These are phyloP conservation scores for Cydia pomonella DNA, from an alignment of 1,140 invertebrate species.

Conservation along the genomic window DNA sequence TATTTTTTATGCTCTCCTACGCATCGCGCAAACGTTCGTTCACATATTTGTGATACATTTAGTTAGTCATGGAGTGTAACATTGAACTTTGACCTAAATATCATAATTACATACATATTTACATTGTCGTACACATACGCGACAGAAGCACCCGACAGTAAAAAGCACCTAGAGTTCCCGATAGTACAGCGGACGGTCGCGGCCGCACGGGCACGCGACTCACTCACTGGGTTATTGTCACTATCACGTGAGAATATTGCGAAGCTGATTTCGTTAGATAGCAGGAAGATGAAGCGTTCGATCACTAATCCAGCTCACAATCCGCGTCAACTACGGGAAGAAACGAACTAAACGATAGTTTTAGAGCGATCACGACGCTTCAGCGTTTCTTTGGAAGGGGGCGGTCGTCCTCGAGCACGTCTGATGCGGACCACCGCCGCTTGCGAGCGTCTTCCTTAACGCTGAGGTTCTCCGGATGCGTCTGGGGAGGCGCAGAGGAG, in stretches of 20 bases:
- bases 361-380: slow-evolving; percentile 38
- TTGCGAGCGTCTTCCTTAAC: slow-evolving; percentile 81
- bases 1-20: slow-evolving; percentile 25
- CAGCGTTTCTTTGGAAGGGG: slow-evolving; percentile 72
- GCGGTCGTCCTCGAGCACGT: slow-evolving; percentile 80
- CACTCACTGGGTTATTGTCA: slow-evolving; percentile 29
- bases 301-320: slow-evolving; percentile 13
- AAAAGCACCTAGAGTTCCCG: slow-evolving; percentile 78
- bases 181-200: slow-evolving; percentile 72
- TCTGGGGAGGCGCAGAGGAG: slow-evolving; percentile 63
- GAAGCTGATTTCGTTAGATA: not conserved
- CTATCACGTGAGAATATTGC: slow-evolving; percentile 25
- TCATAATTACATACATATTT: slow-evolving; percentile 66
- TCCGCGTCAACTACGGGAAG: slow-evolving; percentile 38
- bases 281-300: slow-evolving; percentile 17
- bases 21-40: slow-evolving; percentile 27
- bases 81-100: slow-evolving; percentile 59
- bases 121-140: slow-evolving; percentile 74
- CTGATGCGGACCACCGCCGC: slow-evolving; percentile 84
- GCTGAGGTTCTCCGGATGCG: slow-evolving; percentile 76
- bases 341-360: slow-evolving; percentile 50
- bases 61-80: slow-evolving; percentile 62
- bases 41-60: slow-evolving; percentile 51
- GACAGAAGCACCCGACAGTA: slow-evolving; percentile 78
- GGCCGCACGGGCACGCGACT: slow-evolving; percentile 54